These are phyloP conservation scores for Babyrousa celebensis DNA, from an alignment of 2,797 vertebrate genomes.

Conservation along the genomic window DNA sequence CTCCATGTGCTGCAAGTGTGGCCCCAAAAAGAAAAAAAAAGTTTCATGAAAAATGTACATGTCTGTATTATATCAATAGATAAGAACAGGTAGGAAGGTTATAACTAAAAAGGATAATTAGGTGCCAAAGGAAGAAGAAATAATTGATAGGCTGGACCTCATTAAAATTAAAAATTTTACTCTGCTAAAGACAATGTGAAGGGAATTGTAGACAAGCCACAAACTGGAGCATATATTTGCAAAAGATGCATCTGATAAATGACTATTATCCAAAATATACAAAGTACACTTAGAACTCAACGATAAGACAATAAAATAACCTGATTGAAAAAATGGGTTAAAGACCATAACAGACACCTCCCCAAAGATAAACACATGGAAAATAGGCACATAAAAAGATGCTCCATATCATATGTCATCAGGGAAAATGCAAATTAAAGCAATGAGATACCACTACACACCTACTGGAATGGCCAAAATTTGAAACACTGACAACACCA, in stretches of 20 bases:
- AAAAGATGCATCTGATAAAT: background rate
- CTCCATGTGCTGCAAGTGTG: no score
- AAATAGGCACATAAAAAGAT: background rate
- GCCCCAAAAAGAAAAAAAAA: background rate
- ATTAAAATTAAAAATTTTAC: slow-evolving; percentile 1
- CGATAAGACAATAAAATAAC: background rate
- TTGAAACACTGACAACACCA: background rate
- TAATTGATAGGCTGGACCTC: background rate
- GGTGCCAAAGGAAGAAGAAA: background rate
- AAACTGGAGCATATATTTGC: background rate
- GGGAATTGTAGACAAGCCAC: background rate
- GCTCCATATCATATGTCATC: background rate
- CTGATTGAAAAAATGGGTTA: background rate
- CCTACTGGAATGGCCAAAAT: background rate
- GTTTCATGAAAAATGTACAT: background rate
- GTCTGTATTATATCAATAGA: background rate
- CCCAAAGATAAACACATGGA: background rate
- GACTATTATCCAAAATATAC: background rate
- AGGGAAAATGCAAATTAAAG: slow-evolving; percentile 13
- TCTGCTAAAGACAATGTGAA: background rate
- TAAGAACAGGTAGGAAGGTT: background rate
- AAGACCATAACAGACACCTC: background rate
- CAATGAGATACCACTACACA: background rate
- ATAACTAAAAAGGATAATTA: background rate
- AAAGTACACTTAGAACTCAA: background rate